phyloP scores from a whole-genome alignment of 1,140 invertebrate genomes.

The Eurosta solidaginis region DNA sequence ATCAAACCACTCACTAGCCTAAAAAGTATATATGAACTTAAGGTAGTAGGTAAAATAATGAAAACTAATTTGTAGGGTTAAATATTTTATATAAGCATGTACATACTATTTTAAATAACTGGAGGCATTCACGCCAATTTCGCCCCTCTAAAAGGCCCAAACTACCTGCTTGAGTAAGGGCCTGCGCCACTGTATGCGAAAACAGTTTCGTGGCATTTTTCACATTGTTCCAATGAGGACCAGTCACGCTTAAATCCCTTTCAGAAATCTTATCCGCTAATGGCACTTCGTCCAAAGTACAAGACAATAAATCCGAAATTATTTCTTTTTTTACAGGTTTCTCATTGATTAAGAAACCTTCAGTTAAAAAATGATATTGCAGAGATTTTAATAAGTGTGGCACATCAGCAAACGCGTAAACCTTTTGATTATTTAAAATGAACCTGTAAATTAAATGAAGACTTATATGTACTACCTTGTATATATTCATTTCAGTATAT shows the following conservation, averaged over 20 bases:
- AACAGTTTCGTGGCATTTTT: background rate
- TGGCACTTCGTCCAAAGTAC: background rate
- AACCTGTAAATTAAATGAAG: background rate
- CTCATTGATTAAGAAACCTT: background rate
- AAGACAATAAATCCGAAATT: background rate
- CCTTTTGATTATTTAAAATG: background rate
- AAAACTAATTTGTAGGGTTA: background rate
- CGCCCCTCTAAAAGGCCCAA: background rate
- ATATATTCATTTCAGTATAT: background rate
- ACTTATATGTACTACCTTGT: background rate
- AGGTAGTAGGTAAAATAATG: background rate
- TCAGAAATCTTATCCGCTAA: background rate
- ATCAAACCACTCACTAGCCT: conserved; percentile 23
- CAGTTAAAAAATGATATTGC: background rate
- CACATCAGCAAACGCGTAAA: background rate
- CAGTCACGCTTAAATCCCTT: background rate
- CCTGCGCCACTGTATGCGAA: background rate
- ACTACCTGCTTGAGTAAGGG: background rate
- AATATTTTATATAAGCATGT: background rate
- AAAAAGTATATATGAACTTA: background rate
- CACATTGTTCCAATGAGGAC: background rate
- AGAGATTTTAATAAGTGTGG: background rate
- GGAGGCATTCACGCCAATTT: background rate
- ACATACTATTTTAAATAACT: conserved; percentile 8
- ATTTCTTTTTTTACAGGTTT: background rate